These are phyloP conservation scores for Protaetia brevitarsis DNA, from an alignment of 1,140 invertebrate species.

Conservation along the genomic window DNA sequence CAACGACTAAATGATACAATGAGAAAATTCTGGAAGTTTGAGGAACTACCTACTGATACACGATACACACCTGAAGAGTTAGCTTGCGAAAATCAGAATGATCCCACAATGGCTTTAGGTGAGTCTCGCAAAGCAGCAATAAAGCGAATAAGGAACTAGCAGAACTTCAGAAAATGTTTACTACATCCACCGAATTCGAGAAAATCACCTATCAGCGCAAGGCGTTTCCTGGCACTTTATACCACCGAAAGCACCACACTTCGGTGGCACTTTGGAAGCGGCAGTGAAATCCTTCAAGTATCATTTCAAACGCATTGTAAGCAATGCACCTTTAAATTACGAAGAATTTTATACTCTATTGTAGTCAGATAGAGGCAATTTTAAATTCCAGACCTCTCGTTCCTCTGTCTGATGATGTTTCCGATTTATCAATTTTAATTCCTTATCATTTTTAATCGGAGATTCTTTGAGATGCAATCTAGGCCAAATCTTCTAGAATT, in stretches of 20 bases:
- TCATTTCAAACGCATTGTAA: too few relatives aligned
- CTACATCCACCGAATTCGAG: neutral
- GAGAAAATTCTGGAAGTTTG: too few relatives aligned
- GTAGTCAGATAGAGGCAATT: neutral
- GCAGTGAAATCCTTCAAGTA: too few relatives aligned
- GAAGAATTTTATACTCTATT: neutral
- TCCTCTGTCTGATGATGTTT: neutral
- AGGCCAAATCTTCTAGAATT: neutral
- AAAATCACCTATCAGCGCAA: neutral
- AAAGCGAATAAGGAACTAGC: neutral
- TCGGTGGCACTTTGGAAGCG: too few relatives aligned
- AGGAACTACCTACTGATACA: too few relatives aligned
- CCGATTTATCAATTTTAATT: neutral
- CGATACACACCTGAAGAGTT: too few relatives aligned
- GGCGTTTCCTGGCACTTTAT: too few relatives aligned
- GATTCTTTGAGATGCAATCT: neutral
- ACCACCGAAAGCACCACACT: too few relatives aligned
- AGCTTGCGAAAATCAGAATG: neutral
- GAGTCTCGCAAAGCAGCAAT: neutral
- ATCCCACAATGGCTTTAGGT: neutral
- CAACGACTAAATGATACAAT: too few relatives aligned
- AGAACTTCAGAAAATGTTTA: neutral
- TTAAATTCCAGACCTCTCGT: neutral
- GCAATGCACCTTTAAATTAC: neutral
- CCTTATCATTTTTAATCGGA: conserved; percentile 6